Evolutionary conservation across 2,888 invertebrate species (phyloP).

Genomic region (Euplagia quadripunctaria): DNA sequence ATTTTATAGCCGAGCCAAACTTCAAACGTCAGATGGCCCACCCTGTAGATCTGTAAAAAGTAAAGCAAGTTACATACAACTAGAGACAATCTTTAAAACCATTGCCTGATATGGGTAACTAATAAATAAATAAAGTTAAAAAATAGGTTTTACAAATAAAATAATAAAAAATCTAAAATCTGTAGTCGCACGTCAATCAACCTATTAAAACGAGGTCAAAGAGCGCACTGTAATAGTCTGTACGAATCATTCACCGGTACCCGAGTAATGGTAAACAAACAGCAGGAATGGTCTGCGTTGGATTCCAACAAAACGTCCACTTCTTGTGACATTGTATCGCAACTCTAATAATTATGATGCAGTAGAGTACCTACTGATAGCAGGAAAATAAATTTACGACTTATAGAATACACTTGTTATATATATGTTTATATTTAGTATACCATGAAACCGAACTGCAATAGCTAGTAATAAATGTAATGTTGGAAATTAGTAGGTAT

Average conservation of each 20-base stretch:
- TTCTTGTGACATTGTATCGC: conserved; percentile 43
- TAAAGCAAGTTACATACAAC: no score
- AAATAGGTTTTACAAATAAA: no score
- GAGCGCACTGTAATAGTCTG: conserved; percentile 44
- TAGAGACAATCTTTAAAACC: no score
- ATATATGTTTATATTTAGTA: no score
- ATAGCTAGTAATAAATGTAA: no score
- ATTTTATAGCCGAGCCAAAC: background rate
- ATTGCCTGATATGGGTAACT: no score
- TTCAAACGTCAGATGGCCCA: background rate
- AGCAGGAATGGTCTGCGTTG: conserved; percentile 49
- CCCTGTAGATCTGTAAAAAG: background rate
- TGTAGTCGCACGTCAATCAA: no score
- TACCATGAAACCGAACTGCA: no score
- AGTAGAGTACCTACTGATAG: background rate
- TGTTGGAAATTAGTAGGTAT: no score
- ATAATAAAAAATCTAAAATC: no score
- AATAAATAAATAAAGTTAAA: no score
- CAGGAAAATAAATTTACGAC: background rate
- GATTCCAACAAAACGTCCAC: conserved; percentile 58
- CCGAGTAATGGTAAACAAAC: conserved; percentile 65
- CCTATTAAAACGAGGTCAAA: conserved; percentile 2
- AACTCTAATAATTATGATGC: conserved; percentile 26
- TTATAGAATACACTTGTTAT: background rate
- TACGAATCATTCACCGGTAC: conserved; percentile 32